Percentiles rank a stretch among this genome's conserved stretches.
These are phyloP conservation scores for Pyrgilauda ruficollis DNA, from an alignment of 2,113 vertebrate genomes.

Conservation along the genomic window DNA sequence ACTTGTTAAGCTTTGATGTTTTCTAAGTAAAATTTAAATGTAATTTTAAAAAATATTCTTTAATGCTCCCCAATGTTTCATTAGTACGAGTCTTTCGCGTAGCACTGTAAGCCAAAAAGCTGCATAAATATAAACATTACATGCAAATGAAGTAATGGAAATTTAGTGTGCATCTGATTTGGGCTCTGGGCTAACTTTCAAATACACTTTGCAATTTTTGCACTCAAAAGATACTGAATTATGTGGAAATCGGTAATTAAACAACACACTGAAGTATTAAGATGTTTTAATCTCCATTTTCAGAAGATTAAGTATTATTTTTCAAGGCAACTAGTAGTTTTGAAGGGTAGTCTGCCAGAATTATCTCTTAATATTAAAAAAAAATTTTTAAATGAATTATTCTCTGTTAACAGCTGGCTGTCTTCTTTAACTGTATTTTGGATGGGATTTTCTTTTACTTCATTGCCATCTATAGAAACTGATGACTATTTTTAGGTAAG, in stretches of 20 bases:
- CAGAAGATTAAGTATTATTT: neutral
- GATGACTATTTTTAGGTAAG: constrained; percentile 13
- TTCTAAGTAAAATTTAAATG: neutral
- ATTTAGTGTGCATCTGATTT: neutral
- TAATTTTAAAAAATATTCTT: neutral
- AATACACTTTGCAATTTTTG: neutral
- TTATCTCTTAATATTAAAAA: neutral
- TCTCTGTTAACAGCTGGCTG: constrained; percentile 41
- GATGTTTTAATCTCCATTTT: neutral
- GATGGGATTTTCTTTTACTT: constrained; percentile 30
- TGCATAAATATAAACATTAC: neutral
- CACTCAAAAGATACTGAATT: neutral
- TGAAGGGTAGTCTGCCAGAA: neutral
- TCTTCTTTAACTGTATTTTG: constrained; percentile 21
- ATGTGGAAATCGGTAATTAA: neutral
- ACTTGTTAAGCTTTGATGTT: neutral
- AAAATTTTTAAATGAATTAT: neutral
- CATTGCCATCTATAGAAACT: neutral
- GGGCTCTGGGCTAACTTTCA: neutral
- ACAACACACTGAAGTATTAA: neutral
- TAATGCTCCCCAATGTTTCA: neutral
- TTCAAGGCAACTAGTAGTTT: neutral
- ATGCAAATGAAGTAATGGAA: neutral
- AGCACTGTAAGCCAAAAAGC: neutral
- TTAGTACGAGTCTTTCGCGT: neutral